Evolutionary conservation across 92 coral and sea anemone species (phyloP).

Genomic region (Heliopora coerulea): DNA sequence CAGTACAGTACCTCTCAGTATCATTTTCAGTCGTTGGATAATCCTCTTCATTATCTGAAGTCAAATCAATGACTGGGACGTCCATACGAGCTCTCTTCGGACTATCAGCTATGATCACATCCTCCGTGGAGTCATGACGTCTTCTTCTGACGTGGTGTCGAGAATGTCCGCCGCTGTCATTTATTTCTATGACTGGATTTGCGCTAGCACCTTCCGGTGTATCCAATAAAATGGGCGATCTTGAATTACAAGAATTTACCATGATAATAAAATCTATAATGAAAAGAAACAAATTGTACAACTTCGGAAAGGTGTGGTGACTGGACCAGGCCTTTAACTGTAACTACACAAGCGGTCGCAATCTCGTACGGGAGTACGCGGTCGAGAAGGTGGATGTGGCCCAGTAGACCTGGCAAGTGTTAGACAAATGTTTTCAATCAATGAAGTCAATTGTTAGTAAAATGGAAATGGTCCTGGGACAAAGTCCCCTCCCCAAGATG

Average conservation of each 20-base stretch:
- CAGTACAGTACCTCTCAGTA: constrained; percentile 20
- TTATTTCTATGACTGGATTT: constrained; percentile 24
- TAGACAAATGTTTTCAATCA: no score
- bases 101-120: constrained; percentile 16
- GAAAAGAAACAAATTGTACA: not conserved
- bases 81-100: constrained; percentile 48
- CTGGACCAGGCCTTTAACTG: no score
- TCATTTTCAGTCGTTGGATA: not conserved
- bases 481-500: no score
- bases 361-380: no score
- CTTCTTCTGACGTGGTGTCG: constrained; percentile 26
- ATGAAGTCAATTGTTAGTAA: no score
- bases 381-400: no score
- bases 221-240: constrained; percentile 39
- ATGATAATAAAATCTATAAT: not conserved
- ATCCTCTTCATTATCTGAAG: constrained; percentile 80
- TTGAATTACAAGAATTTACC: constrained; percentile 34
- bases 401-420: no score
- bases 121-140: constrained; percentile 34
- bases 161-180: constrained; percentile 8
- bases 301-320: no score
- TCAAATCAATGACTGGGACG: constrained; percentile 91
- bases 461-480: no score
- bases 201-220: constrained; percentile 29
- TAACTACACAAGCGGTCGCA: no score